Base-by-base conservation (phyloP, 2,888 invertebrate species). In the Scaptomyza cyrtandrae region DNA sequence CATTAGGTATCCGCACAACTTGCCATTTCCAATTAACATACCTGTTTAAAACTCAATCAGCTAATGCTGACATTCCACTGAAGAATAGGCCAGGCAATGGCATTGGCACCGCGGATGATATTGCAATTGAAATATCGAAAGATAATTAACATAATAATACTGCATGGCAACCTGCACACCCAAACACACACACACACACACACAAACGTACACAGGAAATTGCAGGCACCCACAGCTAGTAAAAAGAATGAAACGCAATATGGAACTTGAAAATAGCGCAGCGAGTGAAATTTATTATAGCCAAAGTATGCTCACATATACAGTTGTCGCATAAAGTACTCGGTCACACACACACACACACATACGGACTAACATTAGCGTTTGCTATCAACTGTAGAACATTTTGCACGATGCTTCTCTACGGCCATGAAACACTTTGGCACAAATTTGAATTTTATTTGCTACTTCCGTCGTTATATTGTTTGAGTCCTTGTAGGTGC, bases 361-460 rank as follows among this genome's bases (percentile, higher is more conserved):
- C 49, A 60, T 49, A 7, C 13, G 68, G 54, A 48, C 58, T 46
- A 61, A 83, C 86, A 82, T 82, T 82, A 82, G 80, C 76, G 81
- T 72, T 85, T 60, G 61, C 59, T 84, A 80, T 80, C 87, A 84
- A 80, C 81, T 80, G 66, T 48, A 63, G 39, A 67, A 62, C 41
- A 69, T 65, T 85, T 71, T 65, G 52, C 57, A 66, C 63, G 52
- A 27, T 59, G 54, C 67, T 70, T 53, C 75, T 62, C 71, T 53
- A 43, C 59, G 45, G 58, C 63, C 62, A 55, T 76, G 86, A 82
- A 89, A 88, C 88, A 86, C 85, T 88, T 89, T 86, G 80, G 80
- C 84, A 74, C 89, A 85, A 85, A 85, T 85, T 85, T 85, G 89
- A 85, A 85, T 89, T 85, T 85, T 89, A 89, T 85, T 89, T 85